These are phyloP conservation scores for Hyaena hyaena DNA, from an alignment of 2,113 vertebrate species.

Conservation along the genomic window DNA sequence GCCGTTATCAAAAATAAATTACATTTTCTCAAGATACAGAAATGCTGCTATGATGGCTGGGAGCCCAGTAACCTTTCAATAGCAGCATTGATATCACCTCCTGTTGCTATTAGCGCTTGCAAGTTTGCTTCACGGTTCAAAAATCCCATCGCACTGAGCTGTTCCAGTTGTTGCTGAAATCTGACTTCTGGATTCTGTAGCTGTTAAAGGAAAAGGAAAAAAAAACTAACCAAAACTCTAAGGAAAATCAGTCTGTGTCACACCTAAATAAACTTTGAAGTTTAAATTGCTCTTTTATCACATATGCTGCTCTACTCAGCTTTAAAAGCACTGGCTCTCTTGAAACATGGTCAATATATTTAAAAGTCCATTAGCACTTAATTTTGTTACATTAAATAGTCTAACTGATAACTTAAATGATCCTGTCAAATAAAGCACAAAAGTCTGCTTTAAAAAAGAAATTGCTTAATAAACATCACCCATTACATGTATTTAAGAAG, in stretches of 20 bases:
- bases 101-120: constrained; percentile 93
- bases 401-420: constrained; percentile 30
- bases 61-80: constrained; percentile 92
- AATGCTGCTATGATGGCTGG: constrained; percentile 91
- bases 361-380: not conserved
- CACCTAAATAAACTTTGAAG: not conserved
- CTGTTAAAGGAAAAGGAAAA: constrained; percentile 75
- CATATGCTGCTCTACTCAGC: not conserved
- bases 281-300: not conserved
- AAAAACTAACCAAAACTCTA: not conserved
- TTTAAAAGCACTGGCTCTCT: constrained; percentile 5
- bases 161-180: constrained; percentile 94
- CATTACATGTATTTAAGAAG: not conserved
- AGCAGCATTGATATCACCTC: constrained; percentile 92
- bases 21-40: constrained; percentile 88
- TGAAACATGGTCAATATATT: constrained; percentile 18
- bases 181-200: constrained; percentile 90
- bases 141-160: constrained; percentile 98
- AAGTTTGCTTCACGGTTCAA: constrained; percentile 98
- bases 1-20: constrained; percentile 94
- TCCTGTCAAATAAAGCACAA: not conserved
- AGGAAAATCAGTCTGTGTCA: not conserved
- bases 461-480: not conserved
- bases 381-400: not conserved
- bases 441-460: not conserved